Evolutionary conservation across 1,140 invertebrate genomes (phyloP), one percentile per base, ranked within the genome.

Genomic region (Stegodyphus dumicola): DNA sequence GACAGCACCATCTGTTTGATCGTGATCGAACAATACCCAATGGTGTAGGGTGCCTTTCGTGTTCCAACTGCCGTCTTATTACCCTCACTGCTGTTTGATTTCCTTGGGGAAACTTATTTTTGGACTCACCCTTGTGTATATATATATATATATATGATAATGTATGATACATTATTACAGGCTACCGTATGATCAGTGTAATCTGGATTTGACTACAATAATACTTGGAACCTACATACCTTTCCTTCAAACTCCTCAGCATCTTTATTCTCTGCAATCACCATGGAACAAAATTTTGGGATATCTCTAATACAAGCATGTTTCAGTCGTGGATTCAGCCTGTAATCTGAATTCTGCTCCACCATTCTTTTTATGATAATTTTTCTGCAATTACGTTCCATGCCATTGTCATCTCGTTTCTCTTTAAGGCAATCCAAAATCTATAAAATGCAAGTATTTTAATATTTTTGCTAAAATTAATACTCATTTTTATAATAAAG

Each of bases 261-360:
- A 80, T 87, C 48, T 88, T 87, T 66, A 15, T 88, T 64, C 66
- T 88, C 77, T 54, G 87, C 77, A 85, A 92, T 89, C 76, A 93
- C 90, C 65, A 91, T 76, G 1, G 83, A 83, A 90, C 95, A 96
- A 89, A 94, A 95, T 89, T 94, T 94, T 87, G 90, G 91, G 90
- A 94, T 95, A 89, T 97, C 96, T 86, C 91, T 89, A 54, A 92
- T 91, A 89, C 97, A 98, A 6, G 93, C 93, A 86, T 93, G 93
- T 89, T 96, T 94, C 52, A 99, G 92, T 7, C 93, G 92, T 15
- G 96, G 95, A 92, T 99, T 99, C 71, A 99, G 94, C 87, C 97
- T 93, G 89, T 96, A 96, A 91, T 99, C 97, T 69, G 94, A 93
- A 90, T 96, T 97, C 91, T 98, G 96, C 90, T 97, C 96, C 79